Evolutionary conservation across 2,888 invertebrate species (phyloP), one percentile per base, ranked within the genome.

Genomic region (Globia sparganii): DNA sequence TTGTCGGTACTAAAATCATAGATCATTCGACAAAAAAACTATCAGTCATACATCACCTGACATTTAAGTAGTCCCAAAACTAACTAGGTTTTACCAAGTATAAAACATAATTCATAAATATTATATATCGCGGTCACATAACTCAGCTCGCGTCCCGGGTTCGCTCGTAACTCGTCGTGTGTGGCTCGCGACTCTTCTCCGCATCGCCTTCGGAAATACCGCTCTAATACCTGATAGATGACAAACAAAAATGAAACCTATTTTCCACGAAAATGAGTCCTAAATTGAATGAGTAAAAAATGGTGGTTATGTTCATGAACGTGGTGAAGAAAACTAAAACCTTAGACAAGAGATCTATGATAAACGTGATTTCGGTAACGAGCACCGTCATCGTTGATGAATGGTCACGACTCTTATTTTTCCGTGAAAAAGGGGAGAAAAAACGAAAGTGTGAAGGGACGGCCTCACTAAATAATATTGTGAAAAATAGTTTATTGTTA

Each of bases 341-440:
- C 95, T 95, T 95, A 95, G 95, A 95, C 95, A 94, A 95, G 96
- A 96, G 96, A 96, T 96, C 94, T 95, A 96, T 95, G 96, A 96
- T 95, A 95, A 95, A 95, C 95, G 94, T 95, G 96, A 95, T 96
- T 96, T 96, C 89, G 94, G 96, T 96, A 96, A 96, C 96, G 94
- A 96, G 96, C 91, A 91, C 89, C 90, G 85, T 89, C 89, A 93
- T 91, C 92, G 91, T 91, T 95, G 96, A 96, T 95, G 92, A 92
- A 96, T 94, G 92, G 86, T 89, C 91, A 90, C 91, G 93, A 93
- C 93, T 94, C 91, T 94, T 94, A 94, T 95, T 94, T 95, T 95
- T 95, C 94, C 91, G 87, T 91, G 91, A 90, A 93, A 91, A 91
- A 89, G 91, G 90, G 91, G 91, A 92, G 93, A 94, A 95, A 94